These are phyloP conservation scores for Anolis carolinensis DNA, from an alignment of 2,113 vertebrate genomes.

Conservation along the genomic window DNA sequence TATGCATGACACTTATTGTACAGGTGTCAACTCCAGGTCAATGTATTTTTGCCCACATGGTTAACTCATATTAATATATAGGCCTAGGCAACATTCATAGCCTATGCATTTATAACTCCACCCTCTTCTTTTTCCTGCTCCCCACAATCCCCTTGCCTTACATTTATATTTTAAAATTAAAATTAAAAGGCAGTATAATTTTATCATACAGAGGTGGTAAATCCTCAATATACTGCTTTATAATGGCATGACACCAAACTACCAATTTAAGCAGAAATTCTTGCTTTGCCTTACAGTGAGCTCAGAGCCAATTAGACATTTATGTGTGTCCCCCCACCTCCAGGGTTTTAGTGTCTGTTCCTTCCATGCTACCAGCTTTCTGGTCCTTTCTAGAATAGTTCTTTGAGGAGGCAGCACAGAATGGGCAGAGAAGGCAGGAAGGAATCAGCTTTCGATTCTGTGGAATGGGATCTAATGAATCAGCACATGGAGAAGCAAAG, in stretches of 20 bases:
- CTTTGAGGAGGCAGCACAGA: background rate
- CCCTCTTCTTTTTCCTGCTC: background rate
- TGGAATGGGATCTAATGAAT: background rate
- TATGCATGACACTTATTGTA: no score
- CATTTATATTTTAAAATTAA: no score
- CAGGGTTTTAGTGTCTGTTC: background rate
- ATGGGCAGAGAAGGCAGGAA: background rate
- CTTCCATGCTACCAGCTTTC: background rate
- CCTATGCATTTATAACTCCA: no score
- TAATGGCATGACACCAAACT: background rate
- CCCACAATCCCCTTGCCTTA: no score
- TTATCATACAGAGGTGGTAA: background rate
- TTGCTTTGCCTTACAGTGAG: background rate
- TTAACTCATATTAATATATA: no score
- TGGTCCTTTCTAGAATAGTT: background rate
- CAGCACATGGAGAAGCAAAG: background rate
- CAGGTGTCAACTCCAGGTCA: no score
- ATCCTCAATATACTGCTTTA: background rate
- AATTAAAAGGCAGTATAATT: no score
- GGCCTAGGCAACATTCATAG: no score
- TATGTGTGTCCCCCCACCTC: no score
- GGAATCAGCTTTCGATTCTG: background rate
- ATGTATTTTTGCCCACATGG: no score
- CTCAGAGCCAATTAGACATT: background rate
- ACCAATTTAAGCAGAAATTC: background rate